Evolutionary conservation across 2,888 invertebrate species (phyloP).

Genomic region (Andrena flavipes): DNA sequence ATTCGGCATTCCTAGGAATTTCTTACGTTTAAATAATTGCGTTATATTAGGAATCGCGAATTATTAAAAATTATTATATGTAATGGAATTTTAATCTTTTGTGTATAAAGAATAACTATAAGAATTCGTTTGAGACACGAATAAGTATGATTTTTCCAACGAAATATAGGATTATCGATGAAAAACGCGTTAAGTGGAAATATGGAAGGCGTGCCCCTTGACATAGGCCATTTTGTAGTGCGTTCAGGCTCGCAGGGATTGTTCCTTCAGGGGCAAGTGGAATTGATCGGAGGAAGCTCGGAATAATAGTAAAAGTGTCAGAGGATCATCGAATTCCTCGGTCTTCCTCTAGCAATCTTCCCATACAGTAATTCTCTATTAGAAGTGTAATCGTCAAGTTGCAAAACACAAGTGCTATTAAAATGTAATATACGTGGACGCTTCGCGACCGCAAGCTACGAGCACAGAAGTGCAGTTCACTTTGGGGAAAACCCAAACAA

Average conservation of each 20-base stretch:
- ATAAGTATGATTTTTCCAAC: neutral
- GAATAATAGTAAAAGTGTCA: conserved; percentile 26
- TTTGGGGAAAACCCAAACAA: neutral
- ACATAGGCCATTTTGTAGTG: conserved; percentile 80
- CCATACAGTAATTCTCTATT: neutral
- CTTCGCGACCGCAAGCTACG: conserved; percentile 1
- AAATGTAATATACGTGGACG: conserved; percentile 1
- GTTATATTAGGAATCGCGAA: neutral
- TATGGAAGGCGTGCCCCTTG: conserved; percentile 78
- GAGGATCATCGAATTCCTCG: neutral
- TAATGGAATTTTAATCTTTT: neutral
- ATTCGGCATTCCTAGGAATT: neutral
- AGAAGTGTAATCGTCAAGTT: neutral
- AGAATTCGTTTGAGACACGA: neutral
- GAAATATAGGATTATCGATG: neutral
- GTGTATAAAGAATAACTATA: neutral
- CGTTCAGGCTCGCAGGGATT: conserved; percentile 75
- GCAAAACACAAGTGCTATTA: neutral
- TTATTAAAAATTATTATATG: neutral
- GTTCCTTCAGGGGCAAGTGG: conserved; percentile 76
- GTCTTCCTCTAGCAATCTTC: neutral
- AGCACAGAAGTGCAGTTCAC: conserved; percentile 3
- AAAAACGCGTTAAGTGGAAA: conserved; percentile 24
- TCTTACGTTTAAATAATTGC: neutral
- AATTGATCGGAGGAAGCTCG: conserved; percentile 14